phyloP scores from a whole-genome alignment of 2,797 vertebrate species.

The Loriculus beryllinus region DNA sequence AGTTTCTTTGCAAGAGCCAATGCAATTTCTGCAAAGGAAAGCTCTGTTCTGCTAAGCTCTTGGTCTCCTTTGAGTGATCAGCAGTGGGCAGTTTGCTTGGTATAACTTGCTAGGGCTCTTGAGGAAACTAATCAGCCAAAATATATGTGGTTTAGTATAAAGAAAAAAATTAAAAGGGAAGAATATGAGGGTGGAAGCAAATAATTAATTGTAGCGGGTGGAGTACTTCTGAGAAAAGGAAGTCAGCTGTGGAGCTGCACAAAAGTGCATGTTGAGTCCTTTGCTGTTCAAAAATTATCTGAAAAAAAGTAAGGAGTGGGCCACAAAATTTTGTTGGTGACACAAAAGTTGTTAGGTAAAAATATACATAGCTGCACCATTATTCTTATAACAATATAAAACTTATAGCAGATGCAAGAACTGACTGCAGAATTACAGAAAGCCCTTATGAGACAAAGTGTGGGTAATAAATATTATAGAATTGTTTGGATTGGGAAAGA shows the following conservation, averaged over 20 bases:
- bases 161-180: neutral
- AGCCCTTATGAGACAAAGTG: neutral
- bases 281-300: neutral
- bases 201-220: neutral
- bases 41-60: neutral
- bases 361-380: neutral
- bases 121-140: neutral
- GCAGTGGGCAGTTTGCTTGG: neutral
- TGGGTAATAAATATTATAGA: neutral
- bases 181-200: neutral
- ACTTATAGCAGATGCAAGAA: neutral
- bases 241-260: neutral
- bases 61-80: neutral
- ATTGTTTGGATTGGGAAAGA: neutral
- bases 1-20: neutral
- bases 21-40: neutral
- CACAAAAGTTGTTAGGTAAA: neutral
- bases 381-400: neutral
- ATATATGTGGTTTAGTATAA: neutral
- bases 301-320: neutral
- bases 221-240: neutral
- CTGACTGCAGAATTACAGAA: neutral
- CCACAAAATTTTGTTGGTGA: neutral
- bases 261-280: accelerated
- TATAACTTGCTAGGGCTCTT: neutral